Conservation (phyloP, 2,113 vertebrate genomes). For the Serilophus lunatus region DNA sequence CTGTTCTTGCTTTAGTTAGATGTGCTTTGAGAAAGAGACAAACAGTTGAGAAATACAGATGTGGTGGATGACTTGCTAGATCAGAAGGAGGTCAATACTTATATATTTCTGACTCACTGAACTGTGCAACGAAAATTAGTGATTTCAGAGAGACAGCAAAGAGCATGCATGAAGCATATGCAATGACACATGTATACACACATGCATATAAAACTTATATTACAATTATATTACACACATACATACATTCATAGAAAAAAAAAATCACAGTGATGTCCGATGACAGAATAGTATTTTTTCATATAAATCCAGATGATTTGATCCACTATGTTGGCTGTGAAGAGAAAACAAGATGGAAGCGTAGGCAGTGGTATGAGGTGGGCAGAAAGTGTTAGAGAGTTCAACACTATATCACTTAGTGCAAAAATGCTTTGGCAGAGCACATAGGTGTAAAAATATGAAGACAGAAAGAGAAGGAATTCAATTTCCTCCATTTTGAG, state of each 20-base stretch:
- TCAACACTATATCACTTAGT: not conserved
- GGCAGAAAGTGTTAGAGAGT: conserved; percentile 21
- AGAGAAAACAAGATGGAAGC: conserved; percentile 23
- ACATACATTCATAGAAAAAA: not conserved
- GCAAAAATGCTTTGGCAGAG: conserved; percentile 49
- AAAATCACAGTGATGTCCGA: not conserved
- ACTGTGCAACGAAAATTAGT: not conserved
- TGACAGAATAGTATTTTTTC: not conserved
- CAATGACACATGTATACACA: not conserved
- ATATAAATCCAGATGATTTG: not conserved
- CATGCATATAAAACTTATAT: rapidly evolving
- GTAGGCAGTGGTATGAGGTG: conserved; percentile 1
- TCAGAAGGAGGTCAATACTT: not conserved
- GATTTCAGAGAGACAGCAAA: not conserved
- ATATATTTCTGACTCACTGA: not conserved
- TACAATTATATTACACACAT: not conserved
- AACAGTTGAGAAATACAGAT: not conserved
- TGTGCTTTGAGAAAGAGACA: not conserved
- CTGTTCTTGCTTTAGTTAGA: not conserved
- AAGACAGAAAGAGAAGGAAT: not conserved
- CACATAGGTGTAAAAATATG: conserved; percentile 29
- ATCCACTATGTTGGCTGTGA: not conserved
- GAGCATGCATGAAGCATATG: not conserved
- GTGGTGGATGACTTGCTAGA: not conserved
- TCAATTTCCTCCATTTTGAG: conserved; percentile 28